Conservation (phyloP, 2,888 invertebrate genomes). For the Acanthosepion lycidas region DNA sequence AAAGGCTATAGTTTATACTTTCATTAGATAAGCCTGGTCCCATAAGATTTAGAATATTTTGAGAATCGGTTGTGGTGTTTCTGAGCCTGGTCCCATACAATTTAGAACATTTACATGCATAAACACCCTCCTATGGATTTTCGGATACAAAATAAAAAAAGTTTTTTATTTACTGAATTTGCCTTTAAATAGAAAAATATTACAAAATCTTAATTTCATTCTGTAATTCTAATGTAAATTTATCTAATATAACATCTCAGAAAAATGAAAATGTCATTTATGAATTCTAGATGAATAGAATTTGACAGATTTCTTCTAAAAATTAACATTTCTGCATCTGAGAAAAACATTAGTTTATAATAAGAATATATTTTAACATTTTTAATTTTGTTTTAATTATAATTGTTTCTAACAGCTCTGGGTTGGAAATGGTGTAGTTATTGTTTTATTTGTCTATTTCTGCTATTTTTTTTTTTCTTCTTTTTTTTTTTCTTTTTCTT, state of each 20-base stretch:
- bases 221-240: background rate
- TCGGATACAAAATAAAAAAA: too few relatives aligned
- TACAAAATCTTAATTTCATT: background rate
- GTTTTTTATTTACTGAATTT: background rate
- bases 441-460: too few relatives aligned
- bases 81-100: accelerated
- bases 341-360: background rate
- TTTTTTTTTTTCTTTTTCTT: background rate
- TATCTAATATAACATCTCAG: background rate
- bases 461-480: too few relatives aligned
- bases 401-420: background rate
- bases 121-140: too few relatives aligned
- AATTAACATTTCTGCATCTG: background rate
- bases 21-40: too few relatives aligned
- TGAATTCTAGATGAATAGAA: background rate
- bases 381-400: background rate
- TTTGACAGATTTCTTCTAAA: background rate
- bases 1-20: too few relatives aligned
- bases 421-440: background rate
- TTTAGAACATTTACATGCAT: too few relatives aligned
- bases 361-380: background rate
- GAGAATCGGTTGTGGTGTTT: too few relatives aligned
- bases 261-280: background rate
- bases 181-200: background rate
- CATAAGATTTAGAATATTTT: too few relatives aligned